These are phyloP conservation scores for Phortica variegata DNA, from an alignment of 1,140 invertebrate genomes.

Conservation along the genomic window DNA sequence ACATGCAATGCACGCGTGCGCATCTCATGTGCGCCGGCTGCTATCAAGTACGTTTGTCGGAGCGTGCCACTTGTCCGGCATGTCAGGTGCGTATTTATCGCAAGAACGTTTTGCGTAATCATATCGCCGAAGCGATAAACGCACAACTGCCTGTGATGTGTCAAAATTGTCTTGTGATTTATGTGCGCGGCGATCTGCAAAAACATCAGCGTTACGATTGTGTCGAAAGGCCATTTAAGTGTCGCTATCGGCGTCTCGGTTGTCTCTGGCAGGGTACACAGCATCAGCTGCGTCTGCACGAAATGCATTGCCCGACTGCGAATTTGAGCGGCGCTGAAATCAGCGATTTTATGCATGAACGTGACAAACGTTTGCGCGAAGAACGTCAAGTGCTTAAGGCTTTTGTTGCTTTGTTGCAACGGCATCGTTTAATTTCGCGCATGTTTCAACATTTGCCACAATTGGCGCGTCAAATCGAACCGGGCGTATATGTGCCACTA, in stretches of 20 bases:
- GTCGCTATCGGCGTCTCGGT: conserved; percentile 18
- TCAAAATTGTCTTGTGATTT: background rate
- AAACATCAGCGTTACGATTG: background rate
- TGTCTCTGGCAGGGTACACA: conserved; percentile 14
- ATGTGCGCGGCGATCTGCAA: background rate
- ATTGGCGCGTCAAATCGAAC: background rate
- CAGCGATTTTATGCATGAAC: background rate
- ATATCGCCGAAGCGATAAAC: background rate
- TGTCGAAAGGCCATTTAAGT: background rate
- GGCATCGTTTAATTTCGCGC: conserved; percentile 2
- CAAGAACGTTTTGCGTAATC: conserved; percentile 1
- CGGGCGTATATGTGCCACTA: background rate
- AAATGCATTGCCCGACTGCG: too few species aligned
- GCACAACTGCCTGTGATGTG: background rate
- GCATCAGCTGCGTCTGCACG: background rate
- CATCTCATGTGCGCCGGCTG: conserved; percentile 25
- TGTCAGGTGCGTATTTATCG: conserved; percentile 18
- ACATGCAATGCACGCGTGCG: conserved; percentile 12
- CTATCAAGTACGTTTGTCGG: conserved; percentile 19
- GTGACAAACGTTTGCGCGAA: background rate
- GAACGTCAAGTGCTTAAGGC: background rate
- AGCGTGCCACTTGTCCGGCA: conserved; percentile 16
- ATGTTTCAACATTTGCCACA: conserved; percentile 7
- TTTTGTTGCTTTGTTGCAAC: conserved; percentile 11
- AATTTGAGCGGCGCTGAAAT: conserved; percentile 5